These are phyloP conservation scores for Drepana falcataria DNA, from an alignment of 2,888 invertebrate genomes.

Conservation along the genomic window DNA sequence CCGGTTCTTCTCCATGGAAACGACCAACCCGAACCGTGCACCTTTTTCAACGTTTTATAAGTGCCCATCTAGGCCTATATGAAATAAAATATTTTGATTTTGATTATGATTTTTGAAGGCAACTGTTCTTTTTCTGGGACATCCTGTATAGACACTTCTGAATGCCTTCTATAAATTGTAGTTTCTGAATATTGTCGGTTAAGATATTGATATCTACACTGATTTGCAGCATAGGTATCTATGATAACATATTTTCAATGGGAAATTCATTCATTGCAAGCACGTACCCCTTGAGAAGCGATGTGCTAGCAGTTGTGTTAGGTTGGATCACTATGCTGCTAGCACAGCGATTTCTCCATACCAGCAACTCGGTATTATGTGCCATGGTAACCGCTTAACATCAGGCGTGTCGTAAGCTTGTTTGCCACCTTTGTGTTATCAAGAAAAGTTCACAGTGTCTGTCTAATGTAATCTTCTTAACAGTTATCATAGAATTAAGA, in stretches of 20 bases:
- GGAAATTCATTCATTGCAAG: not conserved
- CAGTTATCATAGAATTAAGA: slow-evolving; percentile 60
- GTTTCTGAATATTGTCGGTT: slow-evolving; percentile 1
- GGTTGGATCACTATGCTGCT: not conserved
- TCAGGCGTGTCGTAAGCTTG: not conserved
- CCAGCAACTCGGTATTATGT: not conserved
- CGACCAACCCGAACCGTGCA: too few species aligned
- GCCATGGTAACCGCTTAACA: not conserved
- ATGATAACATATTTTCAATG: too few species aligned
- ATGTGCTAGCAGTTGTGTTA: not conserved
- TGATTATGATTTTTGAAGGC: too few species aligned
- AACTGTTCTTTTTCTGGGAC: too few species aligned
- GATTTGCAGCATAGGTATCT: too few species aligned
- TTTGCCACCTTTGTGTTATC: slow-evolving; percentile 6
- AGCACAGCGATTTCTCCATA: not conserved
- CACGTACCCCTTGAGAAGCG: not conserved
- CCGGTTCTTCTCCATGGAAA: too few species aligned
- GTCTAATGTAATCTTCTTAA: slow-evolving; percentile 62
- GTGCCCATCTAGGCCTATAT: too few species aligned
- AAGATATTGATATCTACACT: too few species aligned
- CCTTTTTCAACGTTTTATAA: too few species aligned
- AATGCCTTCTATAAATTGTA: slow-evolving; percentile 1
- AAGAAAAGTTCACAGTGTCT: slow-evolving; percentile 60
- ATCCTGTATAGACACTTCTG: not conserved
- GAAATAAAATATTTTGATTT: too few species aligned